Base-by-base conservation (phyloP, 2,797 vertebrate species). In the Buphagus erythrorhynchus region DNA sequence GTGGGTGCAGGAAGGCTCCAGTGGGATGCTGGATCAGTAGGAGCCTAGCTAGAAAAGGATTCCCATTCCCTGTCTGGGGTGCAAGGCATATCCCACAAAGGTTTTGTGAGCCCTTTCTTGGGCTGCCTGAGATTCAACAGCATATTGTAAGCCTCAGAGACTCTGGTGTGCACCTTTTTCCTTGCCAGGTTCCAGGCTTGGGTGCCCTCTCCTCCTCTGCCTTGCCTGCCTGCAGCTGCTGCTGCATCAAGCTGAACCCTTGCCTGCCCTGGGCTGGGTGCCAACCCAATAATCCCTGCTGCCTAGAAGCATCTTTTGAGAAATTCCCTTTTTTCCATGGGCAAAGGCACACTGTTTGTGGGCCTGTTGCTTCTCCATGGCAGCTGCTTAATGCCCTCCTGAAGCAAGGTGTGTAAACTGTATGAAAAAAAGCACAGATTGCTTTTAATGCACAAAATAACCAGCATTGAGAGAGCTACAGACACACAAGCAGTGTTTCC, bases 131-230 rank as follows among this genome's bases (percentile, higher is more conserved):
- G 43, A 4, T 59, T 38, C 26, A 49, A 0, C 38, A 62, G 28
- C 33, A 28, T 62, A 79, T 55, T 36, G 12, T 40, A 17, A 66
- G 25, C 48, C 31, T 26, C 3, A 1, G 38, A 73, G 40, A 24
- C 19, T n/a, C 19, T 20, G 58, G 35, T 0, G 0, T 1, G 5
- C 13, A 5, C 28, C 13, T 45, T 42, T 35, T 15, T 77, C 19
- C 48, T 58, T 59, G 66, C 66, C 38, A 24, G n/a, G 16, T 42
- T 77, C 62, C 24, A 33, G 63, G 46, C 46, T 65, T 1, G 7
- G n/a, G 31, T 33, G 38, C 11, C 6, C 29, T 25, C 16, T 90
- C 11, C 28, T 69, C 18, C n/a, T 67, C 21, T 16, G 14, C n/a
- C 36, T 51, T 43, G 28, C 25, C 42, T 65, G 45, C 54, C 45